Evolutionary conservation across 2,888 invertebrate genomes (phyloP).

Genomic region (Flexamia atlantica): DNA sequence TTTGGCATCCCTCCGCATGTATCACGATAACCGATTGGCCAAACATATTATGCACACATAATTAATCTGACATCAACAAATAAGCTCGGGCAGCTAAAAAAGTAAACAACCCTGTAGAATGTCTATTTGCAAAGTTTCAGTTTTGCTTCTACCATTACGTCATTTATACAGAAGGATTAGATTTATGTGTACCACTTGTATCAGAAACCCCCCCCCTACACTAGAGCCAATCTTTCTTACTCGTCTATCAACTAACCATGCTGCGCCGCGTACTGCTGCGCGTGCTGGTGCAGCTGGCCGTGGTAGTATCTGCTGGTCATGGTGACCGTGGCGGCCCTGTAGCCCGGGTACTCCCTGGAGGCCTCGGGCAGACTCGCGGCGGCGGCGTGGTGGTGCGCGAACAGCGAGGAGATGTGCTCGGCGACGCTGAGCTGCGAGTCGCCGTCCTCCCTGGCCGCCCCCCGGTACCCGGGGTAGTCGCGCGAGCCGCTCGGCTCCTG

Average conservation of each 20-base stretch:
- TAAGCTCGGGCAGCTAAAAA: no score
- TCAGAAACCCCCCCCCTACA: no score
- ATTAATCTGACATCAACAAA: no score
- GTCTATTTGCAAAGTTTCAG: no score
- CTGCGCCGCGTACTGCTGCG: constrained; percentile 77
- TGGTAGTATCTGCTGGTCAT: constrained; percentile 79
- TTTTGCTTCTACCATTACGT: no score
- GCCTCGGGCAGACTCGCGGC: constrained; percentile 76
- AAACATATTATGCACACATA: no score
- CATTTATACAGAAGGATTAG: no score
- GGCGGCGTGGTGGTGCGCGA: constrained; percentile 71
- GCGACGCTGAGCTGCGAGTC: constrained; percentile 65
- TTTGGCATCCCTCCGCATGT: no score
- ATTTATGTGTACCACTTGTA: no score
- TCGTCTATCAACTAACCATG: constrained; percentile 74
- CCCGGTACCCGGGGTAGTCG: constrained; percentile 74
- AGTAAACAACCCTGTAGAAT: no score
- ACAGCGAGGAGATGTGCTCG: constrained; percentile 69
- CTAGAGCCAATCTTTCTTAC: no score
- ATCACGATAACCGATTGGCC: no score
- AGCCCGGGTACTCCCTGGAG: constrained; percentile 73
- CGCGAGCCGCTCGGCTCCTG: constrained; percentile 74
- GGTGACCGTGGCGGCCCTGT: constrained; percentile 77
- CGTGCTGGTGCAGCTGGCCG: constrained; percentile 79
- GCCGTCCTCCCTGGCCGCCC: constrained; percentile 74